Evolutionary conservation across 1,140 invertebrate genomes (phyloP), one percentile per base, ranked within the genome.

Genomic region (Anadara kagoshimensis): DNA sequence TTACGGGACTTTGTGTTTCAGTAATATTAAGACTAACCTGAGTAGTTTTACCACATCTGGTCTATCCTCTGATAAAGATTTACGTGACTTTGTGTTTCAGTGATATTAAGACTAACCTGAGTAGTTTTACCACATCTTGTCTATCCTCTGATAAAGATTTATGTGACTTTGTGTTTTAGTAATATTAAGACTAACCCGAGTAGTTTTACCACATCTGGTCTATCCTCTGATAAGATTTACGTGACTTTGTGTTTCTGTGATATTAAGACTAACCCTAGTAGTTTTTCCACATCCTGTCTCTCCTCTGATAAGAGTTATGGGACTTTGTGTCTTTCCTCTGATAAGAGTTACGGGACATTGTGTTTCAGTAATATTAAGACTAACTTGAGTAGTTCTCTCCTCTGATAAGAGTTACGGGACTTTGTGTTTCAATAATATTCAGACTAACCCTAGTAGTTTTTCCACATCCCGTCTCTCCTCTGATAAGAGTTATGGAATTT

Each of bases 51-150:
- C 88, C 88, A 78, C 87, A 89, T n/a, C 89, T 88, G 20, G 89
- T 90, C 70, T 88, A 87, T 41, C 89, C 89, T 62, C 88, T 74
- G 43, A 89, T 87, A 36, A 90, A n/a, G 70, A 10, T 78, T 78
- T 7, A 89, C 87, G 24, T 78, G 29, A 36, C 29, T 36, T 36
- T 29, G 0, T 7, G 1, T 56, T 5, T 45, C 12, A 44, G 41
- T 20, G 29, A 44, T 20, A 51, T 10, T 24, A n/a, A 8, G 2
- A 45, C 22, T 56, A 74, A 89, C 87, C 85, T 90, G 89, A 20
- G 89, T 90, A 24, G 89, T 89, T 78, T 89, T 89, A 24, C 88
- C 88, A 78, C 87, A 89, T n/a, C 89, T 88, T 24, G 89, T 90
- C 70, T 88, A 87, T 41, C 89, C 89, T 62, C 88, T 74, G 45